Evolutionary conservation across 2,888 invertebrate genomes (phyloP).

Genomic region (Erebia epiphron): DNA sequence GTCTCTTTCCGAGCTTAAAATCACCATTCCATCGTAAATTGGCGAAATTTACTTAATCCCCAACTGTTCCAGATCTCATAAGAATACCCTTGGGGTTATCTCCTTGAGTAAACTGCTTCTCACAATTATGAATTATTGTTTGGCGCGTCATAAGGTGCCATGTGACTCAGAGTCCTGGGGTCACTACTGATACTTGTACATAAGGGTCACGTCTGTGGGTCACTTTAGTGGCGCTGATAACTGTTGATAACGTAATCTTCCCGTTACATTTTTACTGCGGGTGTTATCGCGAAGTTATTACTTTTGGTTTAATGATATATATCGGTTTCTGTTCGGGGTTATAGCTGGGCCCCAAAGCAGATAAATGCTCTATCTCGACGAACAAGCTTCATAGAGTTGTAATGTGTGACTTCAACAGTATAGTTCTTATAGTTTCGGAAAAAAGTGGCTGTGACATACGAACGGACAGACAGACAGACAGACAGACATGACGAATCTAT

Average conservation of each 20-base stretch:
- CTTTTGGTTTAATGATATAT: background rate
- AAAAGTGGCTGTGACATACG: no score
- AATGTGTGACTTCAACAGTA: no score
- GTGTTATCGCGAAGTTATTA: background rate
- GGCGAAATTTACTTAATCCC: conserved; percentile 4
- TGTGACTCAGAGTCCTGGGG: conserved; percentile 7
- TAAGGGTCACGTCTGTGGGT: background rate
- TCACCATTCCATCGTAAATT: background rate
- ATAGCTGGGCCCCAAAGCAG: no score
- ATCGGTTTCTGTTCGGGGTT: background rate
- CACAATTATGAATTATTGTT: no score
- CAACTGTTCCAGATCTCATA: background rate
- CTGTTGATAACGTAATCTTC: conserved; percentile 13
- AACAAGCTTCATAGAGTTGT: no score
- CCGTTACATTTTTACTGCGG: background rate
- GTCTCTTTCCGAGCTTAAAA: background rate
- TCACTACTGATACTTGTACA: background rate
- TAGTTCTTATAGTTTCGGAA: no score
- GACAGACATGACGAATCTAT: no score
- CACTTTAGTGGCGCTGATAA: conserved; percentile 8
- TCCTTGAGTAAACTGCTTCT: background rate
- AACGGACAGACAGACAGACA: no score
- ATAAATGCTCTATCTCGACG: no score
- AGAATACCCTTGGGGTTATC: background rate
- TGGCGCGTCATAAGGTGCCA: background rate